phyloP scores from a whole-genome alignment of 2,113 vertebrate genomes.

The Tonatia bakeri region DNA sequence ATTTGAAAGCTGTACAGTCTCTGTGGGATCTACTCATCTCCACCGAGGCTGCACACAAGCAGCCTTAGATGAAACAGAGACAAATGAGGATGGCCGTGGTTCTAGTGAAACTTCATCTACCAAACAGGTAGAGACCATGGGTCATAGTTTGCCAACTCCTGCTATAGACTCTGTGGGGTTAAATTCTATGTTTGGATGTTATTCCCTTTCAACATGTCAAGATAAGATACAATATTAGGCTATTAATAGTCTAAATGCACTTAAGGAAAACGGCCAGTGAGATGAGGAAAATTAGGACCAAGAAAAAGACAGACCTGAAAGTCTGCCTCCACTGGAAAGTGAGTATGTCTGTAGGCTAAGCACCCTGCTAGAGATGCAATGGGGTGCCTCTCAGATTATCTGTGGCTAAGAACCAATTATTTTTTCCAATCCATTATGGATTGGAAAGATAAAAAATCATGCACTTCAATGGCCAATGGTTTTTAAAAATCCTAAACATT shows the following conservation, averaged over 20 bases:
- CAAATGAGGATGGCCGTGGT: neutral
- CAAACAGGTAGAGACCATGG: neutral
- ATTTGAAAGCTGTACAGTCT: neutral
- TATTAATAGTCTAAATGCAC: neutral
- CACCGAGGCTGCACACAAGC: neutral
- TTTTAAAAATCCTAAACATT: neutral
- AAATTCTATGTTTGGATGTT: neutral
- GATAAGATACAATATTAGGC: neutral
- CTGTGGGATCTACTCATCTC: neutral
- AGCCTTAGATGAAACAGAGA: neutral
- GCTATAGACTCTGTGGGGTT: neutral
- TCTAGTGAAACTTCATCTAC: neutral
- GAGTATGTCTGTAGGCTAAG: neutral
- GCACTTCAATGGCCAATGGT: neutral
- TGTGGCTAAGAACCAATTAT: neutral
- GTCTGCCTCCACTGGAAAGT: neutral
- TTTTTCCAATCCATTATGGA: neutral
- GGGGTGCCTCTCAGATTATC: neutral
- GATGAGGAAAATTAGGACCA: neutral
- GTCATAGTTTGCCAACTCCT: neutral
- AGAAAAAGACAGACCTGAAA: neutral
- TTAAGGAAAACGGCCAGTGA: neutral
- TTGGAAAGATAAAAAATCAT: neutral
- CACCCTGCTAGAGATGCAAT: fast-evolving
- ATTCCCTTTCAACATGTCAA: neutral